Percentiles rank a stretch among this genome's conserved stretches.
These are phyloP conservation scores for Astropecten irregularis DNA, from an alignment of 53 echinoderm and acorn worm genomes.

Conservation along the genomic window DNA sequence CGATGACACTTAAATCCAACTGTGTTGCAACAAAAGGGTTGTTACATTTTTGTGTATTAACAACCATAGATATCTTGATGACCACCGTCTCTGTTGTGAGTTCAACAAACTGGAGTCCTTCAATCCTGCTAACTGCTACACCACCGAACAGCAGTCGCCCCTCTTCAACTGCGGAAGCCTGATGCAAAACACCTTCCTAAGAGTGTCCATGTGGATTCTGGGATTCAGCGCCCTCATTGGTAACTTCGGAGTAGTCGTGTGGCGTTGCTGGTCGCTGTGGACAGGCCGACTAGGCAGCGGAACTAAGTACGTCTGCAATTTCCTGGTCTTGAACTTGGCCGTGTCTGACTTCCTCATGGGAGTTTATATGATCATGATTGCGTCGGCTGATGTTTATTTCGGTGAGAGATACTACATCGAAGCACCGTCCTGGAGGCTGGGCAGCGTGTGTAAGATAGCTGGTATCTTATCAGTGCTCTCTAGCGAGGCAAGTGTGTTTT, in stretches of 20 bases:
- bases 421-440: neutral
- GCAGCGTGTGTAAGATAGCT: slow-evolving; percentile 2
- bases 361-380: slow-evolving; percentile 18
- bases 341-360: slow-evolving; percentile 45
- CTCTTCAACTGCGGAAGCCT: slow-evolving; percentile 51
- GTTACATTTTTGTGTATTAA: no score
- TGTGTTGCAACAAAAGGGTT: neutral
- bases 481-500: slow-evolving; percentile 39
- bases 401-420: neutral
- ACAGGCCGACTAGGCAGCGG: neutral
- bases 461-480: slow-evolving; percentile 16
- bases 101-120: neutral
- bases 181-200: slow-evolving; percentile 48
- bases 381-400: slow-evolving; percentile 14
- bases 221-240: slow-evolving; percentile 61
- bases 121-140: neutral
- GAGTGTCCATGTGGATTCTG: slow-evolving; percentile 50
- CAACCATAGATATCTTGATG: slow-evolving; percentile 5
- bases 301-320: slow-evolving; percentile 12
- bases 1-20: no score
- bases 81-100: slow-evolving; percentile 21
- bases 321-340: slow-evolving; percentile 25
- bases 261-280: neutral
- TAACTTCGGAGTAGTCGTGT: slow-evolving; percentile 36
- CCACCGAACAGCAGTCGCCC: slow-evolving; percentile 26